A percentile compares a stretch with the other conserved stretches of the same genome.
Evolutionary conservation across 2,888 invertebrate genomes (phyloP).

Genomic region (Eutolmus rufibarbis): DNA sequence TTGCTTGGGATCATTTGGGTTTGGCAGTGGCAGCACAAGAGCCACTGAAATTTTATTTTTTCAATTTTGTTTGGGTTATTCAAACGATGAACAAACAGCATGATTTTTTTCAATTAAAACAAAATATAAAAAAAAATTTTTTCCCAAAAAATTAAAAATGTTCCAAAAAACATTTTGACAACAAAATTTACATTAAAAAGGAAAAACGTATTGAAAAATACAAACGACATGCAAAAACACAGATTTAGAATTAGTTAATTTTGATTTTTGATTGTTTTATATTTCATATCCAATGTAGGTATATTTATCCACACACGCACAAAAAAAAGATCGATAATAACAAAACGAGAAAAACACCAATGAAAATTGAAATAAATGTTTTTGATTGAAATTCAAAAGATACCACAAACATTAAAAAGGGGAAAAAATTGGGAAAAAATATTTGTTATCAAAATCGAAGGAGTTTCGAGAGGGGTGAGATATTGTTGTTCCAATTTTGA

Average conservation of each 20-base stretch:
- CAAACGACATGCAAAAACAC: not conserved
- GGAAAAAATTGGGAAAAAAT: not conserved
- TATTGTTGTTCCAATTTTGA: not conserved
- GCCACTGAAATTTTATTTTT: slow-evolving; percentile 64
- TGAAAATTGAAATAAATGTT: not conserved
- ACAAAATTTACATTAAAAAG: not conserved
- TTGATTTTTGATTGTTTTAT: not conserved
- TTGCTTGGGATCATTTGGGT: slow-evolving; percentile 87
- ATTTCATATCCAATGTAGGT: not conserved
- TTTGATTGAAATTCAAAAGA: not conserved
- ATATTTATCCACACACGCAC: not conserved
- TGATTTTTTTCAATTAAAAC: not conserved
- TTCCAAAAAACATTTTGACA: not conserved
- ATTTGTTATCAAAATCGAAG: not conserved
- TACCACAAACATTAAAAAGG: not conserved
- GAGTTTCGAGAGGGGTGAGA: not conserved
- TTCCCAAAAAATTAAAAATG: not conserved
- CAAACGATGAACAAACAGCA: not conserved
- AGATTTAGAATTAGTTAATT: not conserved
- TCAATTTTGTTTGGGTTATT: not conserved
- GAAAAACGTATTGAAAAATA: not conserved
- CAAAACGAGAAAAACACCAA: not conserved
- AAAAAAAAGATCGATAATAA: not conserved
- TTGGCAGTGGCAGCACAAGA: slow-evolving; percentile 82
- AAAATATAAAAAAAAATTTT: not conserved